Percentiles rank a stretch among this genome's conserved stretches.
These are phyloP conservation scores for Drosophila tsacasi DNA, from an alignment of 1,140 invertebrate species.

Conservation along the genomic window DNA sequence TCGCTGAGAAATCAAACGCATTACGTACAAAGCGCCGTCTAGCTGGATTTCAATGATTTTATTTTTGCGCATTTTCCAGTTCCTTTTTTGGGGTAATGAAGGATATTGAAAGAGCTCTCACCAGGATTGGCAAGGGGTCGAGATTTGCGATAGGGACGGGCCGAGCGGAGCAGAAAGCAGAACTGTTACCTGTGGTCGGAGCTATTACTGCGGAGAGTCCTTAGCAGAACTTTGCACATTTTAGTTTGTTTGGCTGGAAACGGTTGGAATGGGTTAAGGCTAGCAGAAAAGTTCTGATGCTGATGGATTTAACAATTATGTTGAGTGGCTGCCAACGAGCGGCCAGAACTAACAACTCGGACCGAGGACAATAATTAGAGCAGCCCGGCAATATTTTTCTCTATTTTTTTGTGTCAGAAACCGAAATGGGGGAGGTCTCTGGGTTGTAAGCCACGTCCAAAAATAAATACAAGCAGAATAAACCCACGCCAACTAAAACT, in stretches of 20 bases:
- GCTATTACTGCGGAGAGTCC: conserved; percentile 49
- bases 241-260: conserved; percentile 30
- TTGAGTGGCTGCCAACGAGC: conserved; percentile 46
- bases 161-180: conserved; percentile 22
- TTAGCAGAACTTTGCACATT: conserved; percentile 47
- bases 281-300: conserved; percentile 40
- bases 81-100: conserved; percentile 72
- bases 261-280: conserved; percentile 19
- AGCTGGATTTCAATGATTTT: conserved; percentile 78
- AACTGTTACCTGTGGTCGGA: conserved; percentile 56
- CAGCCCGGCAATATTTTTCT: background rate
- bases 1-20: conserved; percentile 78
- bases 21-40: conserved; percentile 71
- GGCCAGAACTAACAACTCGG: conserved; percentile 22
- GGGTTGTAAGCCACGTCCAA: background rate
- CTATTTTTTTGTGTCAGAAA: background rate
- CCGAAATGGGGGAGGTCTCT: background rate
- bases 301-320: conserved; percentile 55
- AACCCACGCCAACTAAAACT: background rate
- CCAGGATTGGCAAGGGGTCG: conserved; percentile 25
- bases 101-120: conserved; percentile 79
- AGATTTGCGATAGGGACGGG: conserved; percentile 62
- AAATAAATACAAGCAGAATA: background rate
- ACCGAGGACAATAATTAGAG: conserved; percentile 37
- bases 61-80: conserved; percentile 78